These are phyloP conservation scores for Bombus superbus DNA, from an alignment of 1,140 invertebrate species.

Conservation along the genomic window DNA sequence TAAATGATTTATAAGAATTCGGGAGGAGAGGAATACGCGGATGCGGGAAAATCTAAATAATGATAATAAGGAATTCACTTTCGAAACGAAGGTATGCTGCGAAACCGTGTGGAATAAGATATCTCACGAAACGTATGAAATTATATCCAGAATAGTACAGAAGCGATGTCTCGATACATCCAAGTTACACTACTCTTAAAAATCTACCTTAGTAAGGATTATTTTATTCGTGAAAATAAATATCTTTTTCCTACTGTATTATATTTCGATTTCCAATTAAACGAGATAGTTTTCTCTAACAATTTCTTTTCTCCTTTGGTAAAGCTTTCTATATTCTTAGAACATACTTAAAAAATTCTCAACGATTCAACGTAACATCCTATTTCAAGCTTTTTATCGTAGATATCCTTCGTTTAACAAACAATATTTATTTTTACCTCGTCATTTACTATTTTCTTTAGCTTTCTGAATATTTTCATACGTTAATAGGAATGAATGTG, in stretches of 20 bases:
- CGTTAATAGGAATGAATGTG: too few relatives aligned
- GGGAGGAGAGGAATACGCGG: not conserved
- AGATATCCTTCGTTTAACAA: too few relatives aligned
- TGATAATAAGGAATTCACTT: not conserved
- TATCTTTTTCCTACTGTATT: too few relatives aligned
- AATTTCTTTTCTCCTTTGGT: too few relatives aligned
- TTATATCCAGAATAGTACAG: conserved; percentile 72
- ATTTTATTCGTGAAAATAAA: not conserved
- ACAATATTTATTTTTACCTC: too few relatives aligned
- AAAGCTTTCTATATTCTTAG: too few relatives aligned
- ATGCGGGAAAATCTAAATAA: not conserved
- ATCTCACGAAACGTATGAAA: conserved; percentile 62
- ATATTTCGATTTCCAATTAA: not conserved
- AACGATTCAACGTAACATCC: too few relatives aligned
- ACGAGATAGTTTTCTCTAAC: not conserved
- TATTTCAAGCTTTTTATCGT: too few relatives aligned
- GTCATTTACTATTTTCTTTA: too few relatives aligned
- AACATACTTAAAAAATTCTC: too few relatives aligned
- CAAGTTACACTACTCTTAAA: conserved; percentile 71
- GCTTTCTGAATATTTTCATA: too few relatives aligned
- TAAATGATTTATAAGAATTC: too few relatives aligned
- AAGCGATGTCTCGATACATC: conserved; percentile 73
- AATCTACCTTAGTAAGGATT: conserved; percentile 74
- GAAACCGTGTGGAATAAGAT: conserved; percentile 50
- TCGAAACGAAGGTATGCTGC: not conserved